Percentiles rank a stretch among this genome's conserved stretches.
phyloP scores from a whole-genome alignment of 2,888 invertebrate species.

The Temnothorax unifasciatus region DNA sequence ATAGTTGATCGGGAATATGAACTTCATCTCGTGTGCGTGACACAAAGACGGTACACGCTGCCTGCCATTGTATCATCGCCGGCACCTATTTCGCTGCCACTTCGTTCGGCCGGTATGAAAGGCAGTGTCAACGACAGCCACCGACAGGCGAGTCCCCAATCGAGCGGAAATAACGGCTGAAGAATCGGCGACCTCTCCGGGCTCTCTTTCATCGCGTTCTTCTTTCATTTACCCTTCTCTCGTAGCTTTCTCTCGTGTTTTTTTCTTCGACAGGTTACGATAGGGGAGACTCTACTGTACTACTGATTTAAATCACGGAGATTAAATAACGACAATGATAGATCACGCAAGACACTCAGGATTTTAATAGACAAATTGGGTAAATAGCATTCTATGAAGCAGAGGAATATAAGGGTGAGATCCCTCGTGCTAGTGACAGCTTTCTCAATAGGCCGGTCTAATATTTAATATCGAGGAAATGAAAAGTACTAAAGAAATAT shows the following conservation, averaged over 20 bases:
- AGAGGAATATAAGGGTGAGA: neutral
- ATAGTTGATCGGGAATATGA: constrained; percentile 29
- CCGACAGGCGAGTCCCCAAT: constrained; percentile 64
- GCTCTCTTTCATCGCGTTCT: constrained; percentile 7
- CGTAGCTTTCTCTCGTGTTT: neutral
- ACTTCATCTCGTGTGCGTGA: constrained; percentile 41
- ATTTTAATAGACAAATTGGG: constrained; percentile 6
- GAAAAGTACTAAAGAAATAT: neutral
- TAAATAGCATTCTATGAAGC: neutral
- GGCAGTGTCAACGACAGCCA: constrained; percentile 73
- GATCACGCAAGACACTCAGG: neutral
- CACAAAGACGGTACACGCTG: constrained; percentile 29
- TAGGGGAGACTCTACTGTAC: neutral
- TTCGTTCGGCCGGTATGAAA: constrained; percentile 57
- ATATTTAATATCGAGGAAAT: neutral
- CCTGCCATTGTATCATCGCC: constrained; percentile 65
- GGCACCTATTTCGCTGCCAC: constrained; percentile 61
- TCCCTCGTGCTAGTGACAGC: neutral
- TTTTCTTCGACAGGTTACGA: constrained; percentile 16
- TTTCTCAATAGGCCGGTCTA: neutral
- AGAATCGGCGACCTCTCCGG: constrained; percentile 68
- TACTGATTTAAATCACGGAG: constrained; percentile 39
- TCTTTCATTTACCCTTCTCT: constrained; percentile 24
- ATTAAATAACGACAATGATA: constrained; percentile 47
- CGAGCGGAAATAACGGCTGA: constrained; percentile 76